These are phyloP conservation scores for Megaceryle torquata DNA, from an alignment of 2,113 vertebrate species.

Conservation along the genomic window DNA sequence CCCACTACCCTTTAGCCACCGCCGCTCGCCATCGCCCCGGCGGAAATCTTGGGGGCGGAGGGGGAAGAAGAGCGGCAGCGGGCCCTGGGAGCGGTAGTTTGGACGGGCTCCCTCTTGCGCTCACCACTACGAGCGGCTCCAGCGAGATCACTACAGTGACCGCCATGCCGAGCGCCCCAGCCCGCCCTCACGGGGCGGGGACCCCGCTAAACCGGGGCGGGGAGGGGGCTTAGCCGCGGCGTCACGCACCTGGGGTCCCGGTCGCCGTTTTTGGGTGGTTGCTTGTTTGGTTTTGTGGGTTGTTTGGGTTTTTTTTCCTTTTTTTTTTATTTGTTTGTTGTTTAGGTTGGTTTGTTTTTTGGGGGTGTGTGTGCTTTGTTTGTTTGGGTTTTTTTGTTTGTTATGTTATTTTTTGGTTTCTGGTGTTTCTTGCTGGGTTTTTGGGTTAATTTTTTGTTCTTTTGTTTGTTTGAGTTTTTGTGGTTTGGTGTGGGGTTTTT, in stretches of 20 bases:
- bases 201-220: fast-evolving
- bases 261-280: not conserved
- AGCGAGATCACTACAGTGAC: constrained; percentile 43
- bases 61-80: not conserved
- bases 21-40: not conserved
- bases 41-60: not conserved
- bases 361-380: too few relatives aligned
- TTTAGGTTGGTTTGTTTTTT: too few relatives aligned
- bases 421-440: too few relatives aligned
- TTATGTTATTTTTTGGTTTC: too few relatives aligned
- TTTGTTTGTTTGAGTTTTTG: not conserved
- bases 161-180: constrained; percentile 32
- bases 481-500: too few relatives aligned
- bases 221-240: fast-evolving
- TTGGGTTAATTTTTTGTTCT: too few relatives aligned
- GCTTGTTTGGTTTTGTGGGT: not conserved
- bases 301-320: not conserved
- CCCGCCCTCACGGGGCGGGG: not conserved
- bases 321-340: not conserved
- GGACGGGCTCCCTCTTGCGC: not conserved
- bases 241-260: fast-evolving
- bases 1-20: not conserved
- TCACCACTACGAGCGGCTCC: not conserved
- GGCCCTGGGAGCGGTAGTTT: constrained; percentile 68
- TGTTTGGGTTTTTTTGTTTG: too few relatives aligned